These are phyloP conservation scores for Umimayanthus chanpuru DNA, from an alignment of 92 coral and sea anemone species.

Conservation along the genomic window DNA sequence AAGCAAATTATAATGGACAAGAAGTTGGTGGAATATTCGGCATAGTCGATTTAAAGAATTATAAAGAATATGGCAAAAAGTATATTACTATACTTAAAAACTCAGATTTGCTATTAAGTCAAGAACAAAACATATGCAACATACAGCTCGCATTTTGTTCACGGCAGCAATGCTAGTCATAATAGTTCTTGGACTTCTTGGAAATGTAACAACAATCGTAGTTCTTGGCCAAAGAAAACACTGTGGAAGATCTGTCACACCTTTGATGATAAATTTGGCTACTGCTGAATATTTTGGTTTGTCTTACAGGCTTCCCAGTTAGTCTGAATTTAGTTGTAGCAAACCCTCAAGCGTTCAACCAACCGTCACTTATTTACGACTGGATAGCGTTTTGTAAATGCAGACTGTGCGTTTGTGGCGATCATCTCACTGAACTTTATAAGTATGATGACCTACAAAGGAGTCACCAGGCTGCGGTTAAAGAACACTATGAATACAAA, in stretches of 20 bases:
- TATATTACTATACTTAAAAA: too few relatives aligned
- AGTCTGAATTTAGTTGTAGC: not conserved
- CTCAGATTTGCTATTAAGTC: not conserved
- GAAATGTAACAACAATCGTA: not conserved
- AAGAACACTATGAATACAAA: not conserved
- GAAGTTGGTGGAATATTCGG: too few relatives aligned
- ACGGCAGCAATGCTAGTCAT: not conserved
- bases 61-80: too few relatives aligned
- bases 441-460: constrained; percentile 8
- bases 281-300: not conserved
- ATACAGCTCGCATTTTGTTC: not conserved
- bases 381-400: constrained; percentile 25
- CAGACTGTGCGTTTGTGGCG: constrained; percentile 10
- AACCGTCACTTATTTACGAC: not conserved
- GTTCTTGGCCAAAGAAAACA: not conserved
- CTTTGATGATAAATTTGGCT: not conserved
- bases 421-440: constrained; percentile 16
- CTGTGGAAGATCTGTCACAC: not conserved
- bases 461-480: constrained; percentile 3
- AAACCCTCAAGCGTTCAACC: not conserved
- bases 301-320: not conserved
- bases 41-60: too few relatives aligned
- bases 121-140: not conserved
- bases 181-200: not conserved
- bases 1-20: too few relatives aligned